Base-by-base conservation (phyloP, 2,888 invertebrate species). In the Harpalus rufipes region DNA sequence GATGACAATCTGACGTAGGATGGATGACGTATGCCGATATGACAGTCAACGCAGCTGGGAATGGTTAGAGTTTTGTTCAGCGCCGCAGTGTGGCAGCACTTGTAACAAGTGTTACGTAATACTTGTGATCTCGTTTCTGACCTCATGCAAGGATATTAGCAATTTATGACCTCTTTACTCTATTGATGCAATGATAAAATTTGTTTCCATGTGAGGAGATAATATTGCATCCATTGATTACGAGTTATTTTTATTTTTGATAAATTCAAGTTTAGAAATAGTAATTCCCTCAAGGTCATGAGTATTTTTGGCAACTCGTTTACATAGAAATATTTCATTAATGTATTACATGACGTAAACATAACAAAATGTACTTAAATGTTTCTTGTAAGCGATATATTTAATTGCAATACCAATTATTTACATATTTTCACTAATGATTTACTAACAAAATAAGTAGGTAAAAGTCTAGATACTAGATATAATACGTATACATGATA, bases 21-120 rank as follows among this genome's bases (percentile, higher is more conserved):
- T n/a, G 56, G 58, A 21, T 78, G 78, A 78, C 78, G 79, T 79
- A 61, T 18, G 79, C 61, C 79, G 79, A 79, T 79, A 79, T 58
- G 79, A 58, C 61, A 79, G 79, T 32, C 10, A 79, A 16, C 79
- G 4, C 14, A 78, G n/a, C 56, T 78, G 21, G n/a, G 44, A 6
- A n/a, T 25, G 16, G 32, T 79, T 59, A 10, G 61, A 7, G 21
- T 32, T 32, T 32, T 32, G 32, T 32, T 32, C 25, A 14, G 12
- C 39, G 61, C 79, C 59, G 18, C 10, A 32, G 39, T 79, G 79
- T 79, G 79, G 79, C 79, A 79, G 39, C 79, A 79, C 79, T 18
- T n/a, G 61, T 41, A n/a, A n/a, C n/a, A 39, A 12, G n/a, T 12
- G 14, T 79, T 79, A 79, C 41, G 79, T 79, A 79, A 79, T 14